These are phyloP conservation scores for Caenorhabditis sp. DNA, from an alignment of 2,888 invertebrate species.

Conservation along the genomic window DNA sequence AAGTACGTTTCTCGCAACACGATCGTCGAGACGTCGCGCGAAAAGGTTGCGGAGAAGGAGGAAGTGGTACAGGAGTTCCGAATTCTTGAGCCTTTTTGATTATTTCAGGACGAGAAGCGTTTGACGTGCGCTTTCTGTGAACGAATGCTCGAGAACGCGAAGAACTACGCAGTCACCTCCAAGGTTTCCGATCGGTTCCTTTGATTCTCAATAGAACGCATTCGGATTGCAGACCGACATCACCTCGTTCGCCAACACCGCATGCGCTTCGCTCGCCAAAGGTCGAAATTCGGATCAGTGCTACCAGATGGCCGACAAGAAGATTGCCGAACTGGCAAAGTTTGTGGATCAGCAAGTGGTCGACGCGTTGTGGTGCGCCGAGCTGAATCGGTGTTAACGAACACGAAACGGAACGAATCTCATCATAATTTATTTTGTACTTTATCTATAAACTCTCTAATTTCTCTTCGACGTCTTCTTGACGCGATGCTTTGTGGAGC, in stretches of 20 bases:
- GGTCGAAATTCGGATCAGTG: slow-evolving; percentile 67
- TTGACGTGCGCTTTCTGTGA: slow-evolving; percentile 74
- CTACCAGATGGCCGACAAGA: slow-evolving; percentile 72
- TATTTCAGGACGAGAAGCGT: slow-evolving; percentile 66
- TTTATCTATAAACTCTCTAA: neutral
- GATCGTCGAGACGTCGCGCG: slow-evolving; percentile 34
- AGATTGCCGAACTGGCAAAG: slow-evolving; percentile 71
- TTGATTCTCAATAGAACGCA: neutral
- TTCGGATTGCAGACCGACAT: slow-evolving; percentile 67
- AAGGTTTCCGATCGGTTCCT: slow-evolving; percentile 54
- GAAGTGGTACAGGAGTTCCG: slow-evolving; percentile 31
- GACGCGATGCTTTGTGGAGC: slow-evolving; percentile 22
- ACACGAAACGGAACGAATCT: neutral
- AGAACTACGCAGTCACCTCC: slow-evolving; percentile 71
- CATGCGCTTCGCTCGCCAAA: slow-evolving; percentile 63
- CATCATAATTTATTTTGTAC: slow-evolving; percentile 1
- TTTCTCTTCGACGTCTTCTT: slow-evolving; percentile 1
- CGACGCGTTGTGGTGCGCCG: slow-evolving; percentile 74
- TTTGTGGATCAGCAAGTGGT: slow-evolving; percentile 75
- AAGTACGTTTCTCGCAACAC: slow-evolving; percentile 44
- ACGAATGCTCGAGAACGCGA: slow-evolving; percentile 72
- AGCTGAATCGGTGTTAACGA: slow-evolving; percentile 68
- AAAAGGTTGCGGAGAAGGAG: slow-evolving; percentile 33
- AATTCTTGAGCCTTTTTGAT: neutral
- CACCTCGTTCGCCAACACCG: slow-evolving; percentile 70